These are phyloP conservation scores for Corythornis vintsioides DNA, from an alignment of 2,113 vertebrate genomes.

Conservation along the genomic window DNA sequence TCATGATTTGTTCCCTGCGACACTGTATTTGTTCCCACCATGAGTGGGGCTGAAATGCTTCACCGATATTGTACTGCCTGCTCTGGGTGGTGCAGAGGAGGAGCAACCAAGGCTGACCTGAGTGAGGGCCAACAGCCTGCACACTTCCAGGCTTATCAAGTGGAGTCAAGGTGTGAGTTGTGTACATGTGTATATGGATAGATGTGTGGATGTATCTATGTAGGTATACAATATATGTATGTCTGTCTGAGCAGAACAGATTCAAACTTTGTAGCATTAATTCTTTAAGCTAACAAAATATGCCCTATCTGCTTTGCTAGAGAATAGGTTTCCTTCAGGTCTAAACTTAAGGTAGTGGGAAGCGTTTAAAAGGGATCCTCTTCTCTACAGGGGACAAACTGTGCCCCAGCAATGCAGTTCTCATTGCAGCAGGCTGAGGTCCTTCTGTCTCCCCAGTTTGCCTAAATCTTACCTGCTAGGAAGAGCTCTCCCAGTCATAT, in stretches of 20 bases:
- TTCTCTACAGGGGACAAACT: accelerated
- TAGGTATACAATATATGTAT: accelerated
- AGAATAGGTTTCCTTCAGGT: not conserved
- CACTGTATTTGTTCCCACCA: accelerated
- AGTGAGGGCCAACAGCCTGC: not conserved
- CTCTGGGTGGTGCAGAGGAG: accelerated
- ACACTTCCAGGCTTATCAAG: too few relatives aligned
- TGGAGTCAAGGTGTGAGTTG: not conserved
- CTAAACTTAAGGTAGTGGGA: not conserved
- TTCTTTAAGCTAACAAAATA: not conserved
- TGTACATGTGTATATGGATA: accelerated
- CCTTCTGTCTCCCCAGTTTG: not conserved
- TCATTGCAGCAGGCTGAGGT: not conserved
- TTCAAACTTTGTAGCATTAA: not conserved
- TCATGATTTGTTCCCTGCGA: not conserved
- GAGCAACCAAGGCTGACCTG: not conserved
- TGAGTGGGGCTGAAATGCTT: accelerated
- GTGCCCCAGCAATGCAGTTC: not conserved
- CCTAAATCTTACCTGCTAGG: not conserved
- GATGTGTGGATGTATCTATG: accelerated
- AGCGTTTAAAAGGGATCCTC: not conserved
- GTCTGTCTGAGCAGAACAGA: not conserved
- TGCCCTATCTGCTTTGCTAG: not conserved
- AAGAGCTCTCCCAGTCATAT: not conserved
- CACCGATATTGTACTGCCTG: accelerated